Evolutionary conservation across 2,113 vertebrate species (phyloP), one percentile per base, ranked within the genome.

Genomic region (Catagonus wagneri): DNA sequence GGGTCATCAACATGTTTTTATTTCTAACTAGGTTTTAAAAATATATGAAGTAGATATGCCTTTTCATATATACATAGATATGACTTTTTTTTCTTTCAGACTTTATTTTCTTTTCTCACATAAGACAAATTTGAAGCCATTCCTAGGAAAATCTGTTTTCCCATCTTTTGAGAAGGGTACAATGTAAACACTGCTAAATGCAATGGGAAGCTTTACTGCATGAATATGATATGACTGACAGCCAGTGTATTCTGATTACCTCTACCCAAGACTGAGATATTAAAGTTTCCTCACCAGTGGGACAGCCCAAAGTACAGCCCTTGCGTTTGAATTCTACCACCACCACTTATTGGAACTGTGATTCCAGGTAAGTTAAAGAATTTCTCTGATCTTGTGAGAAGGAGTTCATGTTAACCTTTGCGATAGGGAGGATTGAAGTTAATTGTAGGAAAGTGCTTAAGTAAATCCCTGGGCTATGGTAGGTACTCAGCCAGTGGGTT

Each of bases 11-110:
- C 17, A 56, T 87, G 20, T 68, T 68, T 94, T 89, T 80, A 83
- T 95, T 93, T 94, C 23, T 93, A 50, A 75, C 34, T 79, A 65
- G 44, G 39, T 66, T 83, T 95, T 89, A 58, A n/a, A 90, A 69
- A n/a, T 92, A 39, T 27, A 32, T 25, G 12, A 50, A 89, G 27
- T 61, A 85, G 13, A 29, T 61, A 14, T 63, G 69, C 23, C 60
- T 89, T 54, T 74, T 65, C 58, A 66, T 39, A n/a, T 25, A 6
- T 52, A 32, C 25, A 6, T 32, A 0, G 52, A 1, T 63, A 50
- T 19, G n/a, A 39, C 56, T 39, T 80, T 63, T 65, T 78, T 60
- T 83, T 50, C 60, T 68, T 72, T 34, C 19, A 32, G 4, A 20
- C 20, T 83, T 90, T 61, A 34, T 89, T 89, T 90, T 79, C 29